These are phyloP conservation scores for Melanotaenia pygmaea DNA, from an alignment of 2,797 vertebrate genomes.

Conservation along the genomic window DNA sequence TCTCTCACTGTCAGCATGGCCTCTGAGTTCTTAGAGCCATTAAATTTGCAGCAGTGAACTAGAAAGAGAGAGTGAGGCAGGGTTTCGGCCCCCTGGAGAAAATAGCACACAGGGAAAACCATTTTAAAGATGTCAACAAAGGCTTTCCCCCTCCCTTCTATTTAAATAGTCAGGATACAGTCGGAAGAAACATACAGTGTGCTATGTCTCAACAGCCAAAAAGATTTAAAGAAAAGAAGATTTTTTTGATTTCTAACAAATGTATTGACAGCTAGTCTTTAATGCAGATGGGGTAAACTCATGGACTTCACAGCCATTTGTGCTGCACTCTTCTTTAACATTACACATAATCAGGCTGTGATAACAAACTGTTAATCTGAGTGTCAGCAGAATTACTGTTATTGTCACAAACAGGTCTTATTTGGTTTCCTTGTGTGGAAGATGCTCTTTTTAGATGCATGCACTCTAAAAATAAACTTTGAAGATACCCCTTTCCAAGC, in stretches of 20 bases:
- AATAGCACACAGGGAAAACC: conserved; percentile 57
- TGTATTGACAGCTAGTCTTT: conserved; percentile 29
- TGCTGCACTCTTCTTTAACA: conserved; percentile 40
- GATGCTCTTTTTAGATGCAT: conserved; percentile 31
- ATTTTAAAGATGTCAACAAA: conserved; percentile 73
- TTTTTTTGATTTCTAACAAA: conserved; percentile 36
- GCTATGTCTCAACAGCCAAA: conserved; percentile 36
- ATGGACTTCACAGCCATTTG: conserved; percentile 28
- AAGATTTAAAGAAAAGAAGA: not conserved
- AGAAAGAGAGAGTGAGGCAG: conserved; percentile 51
- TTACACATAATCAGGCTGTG: conserved; percentile 48
- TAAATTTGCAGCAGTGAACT: conserved; percentile 70
- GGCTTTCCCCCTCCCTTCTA: conserved; percentile 49
- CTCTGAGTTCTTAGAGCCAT: conserved; percentile 67
- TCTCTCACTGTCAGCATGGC: conserved; percentile 58
- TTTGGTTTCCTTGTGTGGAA: conserved; percentile 28
- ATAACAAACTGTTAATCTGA: conserved; percentile 51
- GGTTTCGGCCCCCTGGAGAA: conserved; percentile 65
- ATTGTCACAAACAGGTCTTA: conserved; percentile 52
- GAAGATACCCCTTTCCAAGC: conserved; percentile 28
- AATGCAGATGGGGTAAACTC: conserved; percentile 48
- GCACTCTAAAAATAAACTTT: conserved; percentile 30
- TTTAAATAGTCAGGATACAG: conserved; percentile 53
- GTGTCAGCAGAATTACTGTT: conserved; percentile 39
- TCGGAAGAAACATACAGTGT: conserved; percentile 39